Evolutionary conservation across 2,888 invertebrate species (phyloP).

Genomic region (Pollenia griseotomentosa): DNA sequence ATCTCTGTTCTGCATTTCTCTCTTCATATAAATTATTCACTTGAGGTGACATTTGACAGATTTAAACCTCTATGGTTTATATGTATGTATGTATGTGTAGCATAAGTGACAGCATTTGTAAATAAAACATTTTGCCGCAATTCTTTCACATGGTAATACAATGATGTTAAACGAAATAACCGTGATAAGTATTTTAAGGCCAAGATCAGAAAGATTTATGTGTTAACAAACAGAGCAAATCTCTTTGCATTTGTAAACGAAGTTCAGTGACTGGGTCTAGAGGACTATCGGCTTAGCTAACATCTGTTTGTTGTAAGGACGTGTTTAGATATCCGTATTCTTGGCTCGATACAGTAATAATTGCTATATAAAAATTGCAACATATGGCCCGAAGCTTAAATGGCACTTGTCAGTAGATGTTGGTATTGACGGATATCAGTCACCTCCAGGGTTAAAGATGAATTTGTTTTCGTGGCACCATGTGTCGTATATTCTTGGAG

Average conservation of each 20-base stretch:
- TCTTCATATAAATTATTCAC: conserved; percentile 78
- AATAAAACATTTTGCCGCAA: conserved; percentile 19
- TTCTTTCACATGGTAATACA: background rate
- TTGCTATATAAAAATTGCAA: too few relatives aligned
- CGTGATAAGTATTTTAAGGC: conserved; percentile 24
- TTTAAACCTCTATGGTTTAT: conserved; percentile 65
- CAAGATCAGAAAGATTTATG: conserved; percentile 51
- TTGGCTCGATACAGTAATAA: too few relatives aligned
- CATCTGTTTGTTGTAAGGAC: too few relatives aligned
- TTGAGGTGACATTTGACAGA: conserved; percentile 80
- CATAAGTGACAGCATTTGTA: background rate
- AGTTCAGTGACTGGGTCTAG: too few relatives aligned
- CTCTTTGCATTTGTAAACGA: background rate
- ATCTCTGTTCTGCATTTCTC: conserved; percentile 17
- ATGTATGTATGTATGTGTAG: background rate
- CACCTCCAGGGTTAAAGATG: too few relatives aligned
- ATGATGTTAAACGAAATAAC: conserved; percentile 3
- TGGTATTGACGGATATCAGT: too few relatives aligned
- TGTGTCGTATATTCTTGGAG: too few relatives aligned
- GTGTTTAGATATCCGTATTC: too few relatives aligned
- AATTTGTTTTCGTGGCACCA: too few relatives aligned
- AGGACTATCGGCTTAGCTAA: too few relatives aligned
- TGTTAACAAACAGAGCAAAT: background rate
- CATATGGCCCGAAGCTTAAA: too few relatives aligned
- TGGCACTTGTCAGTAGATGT: too few relatives aligned